Base-by-base conservation (phyloP, 2,888 invertebrate species). In the Vannuccia rotundouncinata region DNA sequence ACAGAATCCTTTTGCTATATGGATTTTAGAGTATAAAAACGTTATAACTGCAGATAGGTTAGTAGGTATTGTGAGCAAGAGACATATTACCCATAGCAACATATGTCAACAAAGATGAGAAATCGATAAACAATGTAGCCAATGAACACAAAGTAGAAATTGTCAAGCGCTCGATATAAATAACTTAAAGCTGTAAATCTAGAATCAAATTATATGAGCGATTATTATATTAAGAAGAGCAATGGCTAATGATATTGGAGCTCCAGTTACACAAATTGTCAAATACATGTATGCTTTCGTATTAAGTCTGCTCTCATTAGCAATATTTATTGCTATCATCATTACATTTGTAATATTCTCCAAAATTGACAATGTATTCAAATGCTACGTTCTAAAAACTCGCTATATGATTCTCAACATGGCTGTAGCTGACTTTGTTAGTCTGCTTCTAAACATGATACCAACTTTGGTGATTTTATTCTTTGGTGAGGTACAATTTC, bases 361-460 rank as follows among this genome's bases (percentile, higher is more conserved):
- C 5, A 29, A 31, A 31, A 75, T 75, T 1, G 22, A 75, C 29
- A n/a, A 29, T 1, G 29, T 75, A 31, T 75, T 75, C 29, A 75
- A 75, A 22, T 2, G 2, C 22, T 75, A 25, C 28, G n/a, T 1
- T 22, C 2, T 75, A n/a, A 31, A 31, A 29, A 22, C 31, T 5
- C 29, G 29, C 2, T 2, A 10, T 29, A 2, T 27, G 2, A 75
- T 75, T 31, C 13, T 75, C 27, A 75, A 75, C 29, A 29, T 75
- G 75, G 75, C 75, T 5, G 31, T 75, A 17, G 31, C 75, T 1
- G 75, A 75, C 22, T 75, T 75, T 17, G 5, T 75, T 10, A 29
- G 29, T 29, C 2, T 75, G 13, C 17, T 75, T 5, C 2, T 75
- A 17, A 31, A 75, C 28, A 75, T n/a, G 2, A 13, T 75, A 31